These are phyloP conservation scores for Drosophila eohydei DNA, from an alignment of 2,888 invertebrate genomes.

Conservation along the genomic window DNA sequence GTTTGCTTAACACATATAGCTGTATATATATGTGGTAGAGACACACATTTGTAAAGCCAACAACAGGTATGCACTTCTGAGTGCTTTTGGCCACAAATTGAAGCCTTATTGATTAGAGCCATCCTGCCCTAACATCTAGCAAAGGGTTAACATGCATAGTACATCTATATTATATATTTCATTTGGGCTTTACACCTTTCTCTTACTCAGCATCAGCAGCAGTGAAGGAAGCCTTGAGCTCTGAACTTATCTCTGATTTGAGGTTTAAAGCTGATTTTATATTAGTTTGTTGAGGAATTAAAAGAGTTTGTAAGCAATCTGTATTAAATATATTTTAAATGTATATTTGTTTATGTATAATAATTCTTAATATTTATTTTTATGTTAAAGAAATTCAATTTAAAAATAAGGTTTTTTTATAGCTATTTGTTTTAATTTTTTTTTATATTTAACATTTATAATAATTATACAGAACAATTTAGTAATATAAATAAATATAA, in stretches of 20 bases:
- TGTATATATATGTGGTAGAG: conserved; percentile 19
- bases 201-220: neutral
- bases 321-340: neutral
- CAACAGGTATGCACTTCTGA: conserved; percentile 55
- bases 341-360: too few relatives aligned
- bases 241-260: neutral
- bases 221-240: neutral
- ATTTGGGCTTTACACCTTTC: neutral
- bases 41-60: conserved; percentile 46
- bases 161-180: neutral
- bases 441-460: too few relatives aligned
- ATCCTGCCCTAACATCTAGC: neutral
- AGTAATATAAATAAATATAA: too few relatives aligned
- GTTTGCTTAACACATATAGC: conserved; percentile 33
- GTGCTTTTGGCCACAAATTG: conserved; percentile 28
- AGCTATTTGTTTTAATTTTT: too few relatives aligned
- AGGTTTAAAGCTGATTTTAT: neutral
- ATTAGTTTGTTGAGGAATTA: neutral
- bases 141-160: neutral
- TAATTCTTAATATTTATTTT: too few relatives aligned
- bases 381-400: too few relatives aligned
- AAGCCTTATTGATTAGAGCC: conserved; percentile 30
- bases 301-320: neutral
- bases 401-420: too few relatives aligned
- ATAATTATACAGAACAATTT: too few relatives aligned